Conservation (phyloP, 2,888 invertebrate genomes). For the Acrobasis suavella region DNA sequence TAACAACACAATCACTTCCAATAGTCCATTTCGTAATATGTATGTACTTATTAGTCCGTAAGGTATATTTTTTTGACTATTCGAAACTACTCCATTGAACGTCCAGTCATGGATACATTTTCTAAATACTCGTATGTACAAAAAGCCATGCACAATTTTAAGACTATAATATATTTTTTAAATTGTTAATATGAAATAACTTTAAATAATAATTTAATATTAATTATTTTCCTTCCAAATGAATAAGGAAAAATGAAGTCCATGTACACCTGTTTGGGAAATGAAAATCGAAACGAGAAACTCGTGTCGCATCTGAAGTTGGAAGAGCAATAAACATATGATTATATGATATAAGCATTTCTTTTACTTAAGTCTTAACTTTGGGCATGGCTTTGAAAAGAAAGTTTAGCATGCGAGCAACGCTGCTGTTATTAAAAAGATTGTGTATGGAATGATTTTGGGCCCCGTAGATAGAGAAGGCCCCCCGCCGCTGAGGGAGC, state of each 20-base stretch:
- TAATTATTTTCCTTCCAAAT: no score
- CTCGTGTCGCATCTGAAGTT: constrained; percentile 44
- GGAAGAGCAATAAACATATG: constrained; percentile 48
- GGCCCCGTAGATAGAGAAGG: constrained; percentile 49
- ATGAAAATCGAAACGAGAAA: constrained; percentile 35
- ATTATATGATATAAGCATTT: constrained; percentile 28
- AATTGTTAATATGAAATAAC: no score
- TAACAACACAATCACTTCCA: constrained; percentile 30
- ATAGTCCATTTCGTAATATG: constrained; percentile 10
- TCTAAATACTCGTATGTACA: constrained; percentile 28
- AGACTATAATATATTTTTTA: no score
- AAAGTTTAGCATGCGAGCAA: constrained; percentile 67
- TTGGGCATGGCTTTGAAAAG: constrained; percentile 55
- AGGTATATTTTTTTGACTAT: constrained; percentile 18
- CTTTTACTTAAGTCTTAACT: constrained; percentile 41
- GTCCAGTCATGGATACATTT: constrained; percentile 22
- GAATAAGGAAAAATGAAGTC: constrained; percentile 5
- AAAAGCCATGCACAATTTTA: constrained; percentile 17
- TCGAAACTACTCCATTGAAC: constrained; percentile 24
- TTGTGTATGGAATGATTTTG: constrained; percentile 47
- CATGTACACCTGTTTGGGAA: background rate
- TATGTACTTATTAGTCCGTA: background rate
- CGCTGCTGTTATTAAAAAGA: constrained; percentile 67
- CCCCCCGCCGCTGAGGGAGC: constrained; percentile 67
- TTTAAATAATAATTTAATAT: no score